Evolutionary conservation across 2,113 vertebrate genomes (phyloP), one percentile per base, ranked within the genome.

Genomic region (Apteryx mantelli): DNA sequence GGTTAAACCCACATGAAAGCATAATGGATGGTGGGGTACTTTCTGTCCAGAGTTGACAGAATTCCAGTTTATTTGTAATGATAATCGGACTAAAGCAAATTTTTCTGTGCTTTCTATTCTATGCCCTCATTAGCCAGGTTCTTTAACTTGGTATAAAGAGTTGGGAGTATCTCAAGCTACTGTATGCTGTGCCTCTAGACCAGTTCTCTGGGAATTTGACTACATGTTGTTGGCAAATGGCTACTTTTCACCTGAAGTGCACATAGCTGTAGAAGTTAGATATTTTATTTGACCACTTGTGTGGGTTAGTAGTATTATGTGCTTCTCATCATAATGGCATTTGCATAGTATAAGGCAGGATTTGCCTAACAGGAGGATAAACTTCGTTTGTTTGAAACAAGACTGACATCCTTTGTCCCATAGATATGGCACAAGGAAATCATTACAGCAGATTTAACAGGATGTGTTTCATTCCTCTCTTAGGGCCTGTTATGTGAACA

Each of bases 381-480:
- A 5, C 32, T 2, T 89, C 28, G 15, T 58, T 32, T 32, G 30
- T 58, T 32, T 32, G 28, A 56, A 76, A 44, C 74, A 78, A 25
- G 80, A 64, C 38, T 58, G 71, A 73, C 50, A 34, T 92, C 20
- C 5, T 74, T 63, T 46, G 81, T 76, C 36, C 34, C 14, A 56
- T 1, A 7, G 70, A 80, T 70, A 60, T 9, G 12, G 3, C 55
- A 87, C 55, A 81, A 83, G 75, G 60, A 89, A 95, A 78, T 83
- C 25, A 80, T 83, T 55, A 38, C 71, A 89, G 61, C 79, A 81
- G 89, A 74, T 94, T 76, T 95, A 79, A n/a, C 89, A 95, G 89
- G 68, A 85, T 76, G 87, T 77, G 71, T 85, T 96, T 96, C 93
- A 78, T 95, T 93, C 84, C 83, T 94, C 71, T 96, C 91, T 93